Percentiles rank a stretch among this genome's conserved stretches.
phyloP scores from a whole-genome alignment of 2,113 vertebrate species.

The Sialia sialis region DNA sequence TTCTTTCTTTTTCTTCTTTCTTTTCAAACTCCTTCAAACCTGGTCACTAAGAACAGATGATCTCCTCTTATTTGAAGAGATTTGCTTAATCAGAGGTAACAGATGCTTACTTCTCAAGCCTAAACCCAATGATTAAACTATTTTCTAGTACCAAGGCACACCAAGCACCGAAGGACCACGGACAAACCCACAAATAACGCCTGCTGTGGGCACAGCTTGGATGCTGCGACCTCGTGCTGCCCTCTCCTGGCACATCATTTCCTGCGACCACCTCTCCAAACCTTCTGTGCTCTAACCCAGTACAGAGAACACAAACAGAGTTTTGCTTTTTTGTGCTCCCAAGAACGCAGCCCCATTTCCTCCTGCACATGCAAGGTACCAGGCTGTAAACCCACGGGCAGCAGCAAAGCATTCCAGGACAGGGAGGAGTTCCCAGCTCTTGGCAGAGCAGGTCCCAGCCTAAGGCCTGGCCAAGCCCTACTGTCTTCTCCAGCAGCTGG shows the following conservation, averaged over 20 bases:
- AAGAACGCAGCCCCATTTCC: not conserved
- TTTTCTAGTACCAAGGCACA: not conserved
- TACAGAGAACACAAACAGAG: not conserved
- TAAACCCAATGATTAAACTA: not conserved
- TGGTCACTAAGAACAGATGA: not conserved
- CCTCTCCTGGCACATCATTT: slow-evolving; percentile 67
- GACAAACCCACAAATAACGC: not conserved
- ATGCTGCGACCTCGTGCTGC: slow-evolving; percentile 49
- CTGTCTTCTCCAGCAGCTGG: not conserved
- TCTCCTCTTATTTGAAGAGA: not conserved
- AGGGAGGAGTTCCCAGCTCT: not conserved
- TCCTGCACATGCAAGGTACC: accelerated
- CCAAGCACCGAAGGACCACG: accelerated
- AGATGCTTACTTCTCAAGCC: not conserved
- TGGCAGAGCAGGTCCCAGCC: not conserved
- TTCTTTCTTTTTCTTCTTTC: too few relatives aligned
- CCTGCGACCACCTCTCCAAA: too few relatives aligned
- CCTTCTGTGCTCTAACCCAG: not conserved
- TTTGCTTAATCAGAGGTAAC: not conserved
- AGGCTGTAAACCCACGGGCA: not conserved
- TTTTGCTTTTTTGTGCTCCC: not conserved
- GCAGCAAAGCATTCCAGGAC: not conserved
- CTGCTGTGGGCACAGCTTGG: not conserved
- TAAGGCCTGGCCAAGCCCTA: not conserved
- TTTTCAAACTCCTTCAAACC: not conserved